Percentiles rank a stretch among this genome's conserved stretches.
phyloP scores from a whole-genome alignment of 2,888 invertebrate genomes.

The Epicampocera succincta region DNA sequence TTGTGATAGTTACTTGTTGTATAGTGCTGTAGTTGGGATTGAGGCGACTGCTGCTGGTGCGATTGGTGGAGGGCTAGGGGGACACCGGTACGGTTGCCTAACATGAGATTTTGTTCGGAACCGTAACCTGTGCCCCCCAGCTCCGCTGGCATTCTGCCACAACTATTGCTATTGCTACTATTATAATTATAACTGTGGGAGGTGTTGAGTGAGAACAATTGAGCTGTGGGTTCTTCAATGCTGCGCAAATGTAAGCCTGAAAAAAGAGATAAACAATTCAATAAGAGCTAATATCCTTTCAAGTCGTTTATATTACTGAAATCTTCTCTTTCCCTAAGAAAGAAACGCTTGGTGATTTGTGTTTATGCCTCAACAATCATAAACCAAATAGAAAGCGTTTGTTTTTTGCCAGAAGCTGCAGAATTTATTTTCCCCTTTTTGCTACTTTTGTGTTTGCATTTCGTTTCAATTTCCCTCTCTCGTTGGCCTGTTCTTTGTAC shows the following conservation, averaged over 20 bases:
- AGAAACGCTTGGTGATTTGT: neutral
- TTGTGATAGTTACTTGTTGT: conserved; percentile 54
- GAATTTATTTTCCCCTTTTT: neutral
- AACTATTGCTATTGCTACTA: conserved; percentile 44
- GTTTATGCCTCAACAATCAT: conserved; percentile 14
- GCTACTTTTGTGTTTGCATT: neutral
- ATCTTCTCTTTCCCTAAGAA: conserved; percentile 1
- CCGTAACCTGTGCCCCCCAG: conserved; percentile 86
- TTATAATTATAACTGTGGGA: conserved; percentile 68
- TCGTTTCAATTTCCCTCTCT: conserved; percentile 19
- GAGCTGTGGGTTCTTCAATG: conserved; percentile 90
- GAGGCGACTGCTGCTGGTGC: conserved; percentile 67
- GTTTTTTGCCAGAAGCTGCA: conserved; percentile 5
- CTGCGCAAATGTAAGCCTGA: conserved; percentile 92
- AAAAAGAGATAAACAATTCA: conserved; percentile 73
- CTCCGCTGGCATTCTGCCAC: conserved; percentile 83
- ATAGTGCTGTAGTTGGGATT: conserved; percentile 71
- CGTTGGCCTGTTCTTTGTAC: conserved; percentile 40
- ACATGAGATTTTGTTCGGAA: conserved; percentile 83
- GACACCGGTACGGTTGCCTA: conserved; percentile 82
- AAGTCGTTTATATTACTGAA: conserved; percentile 24
- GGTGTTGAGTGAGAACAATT: conserved; percentile 72
- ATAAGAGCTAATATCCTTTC: too few relatives aligned
- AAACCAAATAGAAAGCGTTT: conserved; percentile 11
- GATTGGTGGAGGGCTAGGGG: conserved; percentile 79